These are phyloP conservation scores for Gnathonemus longibarbis DNA, from an alignment of 2,113 vertebrate genomes.

Conservation along the genomic window DNA sequence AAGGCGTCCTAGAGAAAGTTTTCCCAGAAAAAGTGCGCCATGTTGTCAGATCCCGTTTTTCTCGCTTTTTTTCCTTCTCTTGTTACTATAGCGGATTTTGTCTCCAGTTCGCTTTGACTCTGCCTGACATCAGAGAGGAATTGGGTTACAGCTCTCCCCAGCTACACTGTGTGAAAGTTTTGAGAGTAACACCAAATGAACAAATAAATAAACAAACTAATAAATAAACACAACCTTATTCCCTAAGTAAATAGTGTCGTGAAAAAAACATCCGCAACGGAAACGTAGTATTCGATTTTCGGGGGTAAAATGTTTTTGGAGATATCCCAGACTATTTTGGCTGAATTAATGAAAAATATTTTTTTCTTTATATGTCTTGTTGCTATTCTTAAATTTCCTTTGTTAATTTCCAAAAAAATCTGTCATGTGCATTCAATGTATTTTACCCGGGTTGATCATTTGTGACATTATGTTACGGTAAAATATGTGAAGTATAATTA, in stretches of 20 bases:
- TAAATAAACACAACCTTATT: not conserved
- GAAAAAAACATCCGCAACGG: not conserved
- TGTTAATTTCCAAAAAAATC: not conserved
- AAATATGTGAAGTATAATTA: not conserved
- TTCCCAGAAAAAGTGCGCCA: constrained; percentile 53
- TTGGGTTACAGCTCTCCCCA: constrained; percentile 49
- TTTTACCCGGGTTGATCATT: not conserved
- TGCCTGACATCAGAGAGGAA: constrained; percentile 57
- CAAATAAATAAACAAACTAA: not conserved
- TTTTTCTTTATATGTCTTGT: not conserved
- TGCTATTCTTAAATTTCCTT: not conserved
- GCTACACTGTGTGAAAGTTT: not conserved
- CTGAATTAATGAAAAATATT: not conserved
- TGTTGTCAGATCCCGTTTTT: constrained; percentile 56
- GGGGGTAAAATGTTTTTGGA: not conserved
- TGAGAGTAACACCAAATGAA: not conserved
- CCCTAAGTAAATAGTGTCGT: not conserved
- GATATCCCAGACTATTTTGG: not conserved
- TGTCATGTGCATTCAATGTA: not conserved
- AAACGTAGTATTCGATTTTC: not conserved
- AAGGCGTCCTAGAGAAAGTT: constrained; percentile 33
- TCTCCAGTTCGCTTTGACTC: constrained; percentile 46
- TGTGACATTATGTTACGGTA: not conserved
- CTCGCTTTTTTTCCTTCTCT: constrained; percentile 33
- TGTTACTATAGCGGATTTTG: constrained; percentile 51